phyloP scores from a whole-genome alignment of 2,888 invertebrate genomes.

The Rhogogaster chlorosoma region DNA sequence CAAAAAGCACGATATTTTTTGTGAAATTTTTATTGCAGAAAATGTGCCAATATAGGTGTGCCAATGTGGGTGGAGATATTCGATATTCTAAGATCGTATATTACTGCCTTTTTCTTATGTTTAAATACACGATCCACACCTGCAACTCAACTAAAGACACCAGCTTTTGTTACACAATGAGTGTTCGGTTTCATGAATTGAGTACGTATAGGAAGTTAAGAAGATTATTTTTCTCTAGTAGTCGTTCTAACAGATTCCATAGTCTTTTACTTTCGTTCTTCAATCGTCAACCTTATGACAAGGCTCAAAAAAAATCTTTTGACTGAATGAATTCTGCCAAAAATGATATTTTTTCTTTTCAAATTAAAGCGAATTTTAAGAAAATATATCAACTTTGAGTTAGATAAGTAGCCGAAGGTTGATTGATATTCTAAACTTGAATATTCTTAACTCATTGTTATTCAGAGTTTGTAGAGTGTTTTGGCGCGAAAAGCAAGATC shows the following conservation, averaged over 20 bases:
- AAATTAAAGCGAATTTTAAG: not conserved
- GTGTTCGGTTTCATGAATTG: constrained; percentile 29
- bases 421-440: not conserved
- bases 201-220: constrained; percentile 19
- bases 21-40: not conserved
- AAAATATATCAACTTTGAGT: not conserved
- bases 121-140: not conserved
- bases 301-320: not conserved
- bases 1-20: not conserved
- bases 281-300: not conserved
- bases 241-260: not conserved
- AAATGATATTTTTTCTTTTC: not conserved
- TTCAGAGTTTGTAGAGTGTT: not conserved
- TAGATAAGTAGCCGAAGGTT: not conserved
- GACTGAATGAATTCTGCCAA: not conserved
- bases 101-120: not conserved
- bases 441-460: not conserved
- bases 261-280: not conserved
- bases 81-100: constrained; percentile 2
- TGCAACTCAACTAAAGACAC: constrained; percentile 16
- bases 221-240: constrained; percentile 15
- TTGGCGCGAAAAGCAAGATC: not conserved
- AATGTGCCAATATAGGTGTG: not conserved
- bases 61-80: not conserved
- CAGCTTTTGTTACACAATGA: constrained; percentile 35